Percentiles rank a stretch among this genome's conserved stretches.
phyloP scores from a whole-genome alignment of 2,888 invertebrate species.

The Rotaria socialis region DNA sequence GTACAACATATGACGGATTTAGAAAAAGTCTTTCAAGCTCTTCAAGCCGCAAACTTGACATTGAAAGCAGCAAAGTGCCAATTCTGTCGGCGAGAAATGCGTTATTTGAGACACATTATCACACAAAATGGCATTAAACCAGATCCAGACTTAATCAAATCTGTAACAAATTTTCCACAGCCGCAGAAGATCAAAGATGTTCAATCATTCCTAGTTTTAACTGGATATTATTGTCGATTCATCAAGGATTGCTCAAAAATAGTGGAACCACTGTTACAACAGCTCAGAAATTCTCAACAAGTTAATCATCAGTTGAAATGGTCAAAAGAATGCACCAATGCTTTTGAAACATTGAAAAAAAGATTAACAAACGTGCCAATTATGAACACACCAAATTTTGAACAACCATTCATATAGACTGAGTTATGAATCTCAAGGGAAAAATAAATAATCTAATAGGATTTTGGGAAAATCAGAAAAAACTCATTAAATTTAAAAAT shows the following conservation, averaged over 20 bases:
- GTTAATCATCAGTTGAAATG: too few relatives aligned
- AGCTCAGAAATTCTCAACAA: too few relatives aligned
- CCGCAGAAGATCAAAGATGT: conserved; percentile 10
- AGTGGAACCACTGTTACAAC: too few relatives aligned
- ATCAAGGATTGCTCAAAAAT: conserved; percentile 37
- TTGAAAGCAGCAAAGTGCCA: conserved; percentile 49
- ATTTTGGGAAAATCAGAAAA: too few relatives aligned
- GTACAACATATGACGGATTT: conserved; percentile 48
- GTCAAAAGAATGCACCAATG: too few relatives aligned
- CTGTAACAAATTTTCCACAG: conserved; percentile 13
- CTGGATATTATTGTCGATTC: conserved; percentile 37
- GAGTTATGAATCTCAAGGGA: too few relatives aligned
- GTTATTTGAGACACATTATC: conserved; percentile 46
- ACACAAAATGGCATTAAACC: conserved; percentile 26
- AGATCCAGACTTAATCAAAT: conserved; percentile 3
- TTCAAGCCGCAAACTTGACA: conserved; percentile 48
- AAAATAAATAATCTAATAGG: too few relatives aligned
- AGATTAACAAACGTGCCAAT: too few relatives aligned
- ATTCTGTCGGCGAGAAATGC: conserved; percentile 47
- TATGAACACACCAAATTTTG: too few relatives aligned
- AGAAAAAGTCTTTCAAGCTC: conserved; percentile 47
- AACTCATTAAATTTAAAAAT: too few relatives aligned
- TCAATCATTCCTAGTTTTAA: conserved; percentile 6
- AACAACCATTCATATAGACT: too few relatives aligned
- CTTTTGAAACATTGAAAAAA: too few relatives aligned